These are phyloP conservation scores for Encarsia formosa DNA, from an alignment of 2,888 invertebrate genomes.

Conservation along the genomic window DNA sequence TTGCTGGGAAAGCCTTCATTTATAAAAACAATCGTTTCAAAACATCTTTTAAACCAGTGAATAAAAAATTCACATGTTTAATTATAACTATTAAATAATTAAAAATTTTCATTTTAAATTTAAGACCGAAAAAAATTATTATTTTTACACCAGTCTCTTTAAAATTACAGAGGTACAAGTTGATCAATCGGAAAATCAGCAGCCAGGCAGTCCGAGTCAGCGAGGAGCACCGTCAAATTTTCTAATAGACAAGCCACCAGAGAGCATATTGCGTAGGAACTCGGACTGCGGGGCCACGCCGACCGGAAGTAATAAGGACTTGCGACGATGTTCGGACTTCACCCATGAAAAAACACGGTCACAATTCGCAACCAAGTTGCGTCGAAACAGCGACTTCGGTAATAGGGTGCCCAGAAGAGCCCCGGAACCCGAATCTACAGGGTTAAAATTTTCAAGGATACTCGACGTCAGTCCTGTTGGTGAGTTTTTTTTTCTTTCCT, in stretches of 20 bases:
- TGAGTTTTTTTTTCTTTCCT: no score
- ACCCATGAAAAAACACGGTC: slow-evolving; percentile 38
- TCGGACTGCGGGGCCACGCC: slow-evolving; percentile 41
- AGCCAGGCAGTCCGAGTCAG: slow-evolving; percentile 24
- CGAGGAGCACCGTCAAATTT: slow-evolving; percentile 6
- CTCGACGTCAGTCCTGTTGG: slow-evolving; percentile 23
- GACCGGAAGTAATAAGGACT: slow-evolving; percentile 38
- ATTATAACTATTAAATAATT: no score
- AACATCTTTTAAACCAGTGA: no score
- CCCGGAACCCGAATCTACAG: slow-evolving; percentile 27
- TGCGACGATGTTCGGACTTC: slow-evolving; percentile 45
- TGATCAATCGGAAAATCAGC: no score
- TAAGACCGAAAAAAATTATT: neutral
- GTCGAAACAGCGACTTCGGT: slow-evolving; percentile 47
- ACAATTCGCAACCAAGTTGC: slow-evolving; percentile 44
- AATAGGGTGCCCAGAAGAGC: slow-evolving; percentile 42
- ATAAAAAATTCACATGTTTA: no score
- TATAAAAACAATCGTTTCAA: no score
- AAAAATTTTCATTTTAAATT: neutral
- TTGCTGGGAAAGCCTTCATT: no score
- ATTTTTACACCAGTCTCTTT: no score
- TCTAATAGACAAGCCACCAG: slow-evolving; percentile 26
- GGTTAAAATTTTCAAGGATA: slow-evolving; percentile 37
- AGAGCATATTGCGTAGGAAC: slow-evolving; percentile 38
- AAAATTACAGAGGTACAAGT: no score